Conservation (phyloP, 2,888 invertebrate genomes). For the Campopleginae sp. region DNA sequence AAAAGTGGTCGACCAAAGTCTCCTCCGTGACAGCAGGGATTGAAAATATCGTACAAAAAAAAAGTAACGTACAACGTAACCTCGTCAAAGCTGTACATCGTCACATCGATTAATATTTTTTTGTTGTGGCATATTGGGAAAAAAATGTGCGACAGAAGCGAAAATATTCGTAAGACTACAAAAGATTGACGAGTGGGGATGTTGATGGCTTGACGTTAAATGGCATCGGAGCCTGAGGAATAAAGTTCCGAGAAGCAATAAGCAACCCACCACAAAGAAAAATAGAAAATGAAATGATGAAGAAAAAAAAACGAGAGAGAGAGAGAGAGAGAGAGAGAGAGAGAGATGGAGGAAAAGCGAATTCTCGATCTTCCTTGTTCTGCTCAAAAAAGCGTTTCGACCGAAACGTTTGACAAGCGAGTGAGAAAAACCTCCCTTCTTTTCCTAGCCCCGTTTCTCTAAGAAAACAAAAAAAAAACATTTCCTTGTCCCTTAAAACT, state of each 20-base stretch:
- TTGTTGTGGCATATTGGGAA: slow-evolving; percentile 28
- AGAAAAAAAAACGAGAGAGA: not conserved
- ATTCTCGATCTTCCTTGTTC: slow-evolving; percentile 55
- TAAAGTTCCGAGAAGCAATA: not conserved
- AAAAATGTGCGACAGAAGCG: not conserved
- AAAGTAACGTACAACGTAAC: slow-evolving; percentile 42
- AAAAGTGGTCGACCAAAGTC: slow-evolving; percentile 82
- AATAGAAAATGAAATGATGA: not conserved
- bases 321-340: slow-evolving; percentile 5
- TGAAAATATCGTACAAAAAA: slow-evolving; percentile 60
- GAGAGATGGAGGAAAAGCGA: not conserved
- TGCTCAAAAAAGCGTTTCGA: slow-evolving; percentile 64
- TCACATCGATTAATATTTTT: slow-evolving; percentile 38
- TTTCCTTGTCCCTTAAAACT: not conserved
- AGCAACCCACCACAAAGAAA: not conserved
- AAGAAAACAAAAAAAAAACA: not conserved
- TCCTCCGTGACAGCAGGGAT: slow-evolving; percentile 83
- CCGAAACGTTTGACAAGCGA: slow-evolving; percentile 54
- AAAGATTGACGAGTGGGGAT: not conserved
- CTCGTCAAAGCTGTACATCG: slow-evolving; percentile 36
- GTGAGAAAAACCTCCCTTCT: slow-evolving; percentile 53
- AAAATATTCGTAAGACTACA: not conserved
- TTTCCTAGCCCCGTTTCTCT: not conserved
- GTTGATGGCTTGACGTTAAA: slow-evolving; percentile 18
- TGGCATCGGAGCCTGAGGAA: slow-evolving; percentile 17